Conservation (phyloP, 2,888 invertebrate genomes). For the Dasysyrphus albostriatus region DNA sequence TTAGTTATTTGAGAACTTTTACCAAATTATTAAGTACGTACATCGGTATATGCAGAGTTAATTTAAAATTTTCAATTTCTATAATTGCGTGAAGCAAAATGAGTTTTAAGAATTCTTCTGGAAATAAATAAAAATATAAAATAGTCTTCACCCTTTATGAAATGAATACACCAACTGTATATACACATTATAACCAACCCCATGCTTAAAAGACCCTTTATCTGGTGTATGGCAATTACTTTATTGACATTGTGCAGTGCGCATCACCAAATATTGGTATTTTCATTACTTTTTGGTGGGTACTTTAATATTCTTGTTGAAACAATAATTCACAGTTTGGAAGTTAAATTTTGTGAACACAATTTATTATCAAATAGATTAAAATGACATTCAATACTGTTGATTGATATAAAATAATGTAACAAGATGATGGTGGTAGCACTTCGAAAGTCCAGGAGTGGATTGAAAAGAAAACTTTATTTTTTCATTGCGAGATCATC, state of each 20-base stretch:
- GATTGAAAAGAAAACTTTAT: too few species aligned
- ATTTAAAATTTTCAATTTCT: too few species aligned
- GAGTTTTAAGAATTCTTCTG: background rate
- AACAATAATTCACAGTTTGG: background rate
- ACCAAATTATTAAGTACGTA: too few species aligned
- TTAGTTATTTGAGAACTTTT: too few species aligned
- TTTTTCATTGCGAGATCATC: too few species aligned
- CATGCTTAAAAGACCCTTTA: background rate
- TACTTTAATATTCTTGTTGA: slow-evolving; percentile 3
- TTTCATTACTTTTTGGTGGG: background rate
- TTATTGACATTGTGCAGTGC: slow-evolving; percentile 18
- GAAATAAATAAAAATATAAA: slow-evolving; percentile 3
- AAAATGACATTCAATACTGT: background rate
- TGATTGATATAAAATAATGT: background rate
- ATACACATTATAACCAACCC: background rate
- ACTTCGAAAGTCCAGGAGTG: background rate
- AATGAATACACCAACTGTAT: slow-evolving; percentile 8
- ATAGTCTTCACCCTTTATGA: background rate
- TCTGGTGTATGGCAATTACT: background rate
- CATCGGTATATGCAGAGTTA: too few species aligned
- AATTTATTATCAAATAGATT: background rate
- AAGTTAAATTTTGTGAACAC: background rate
- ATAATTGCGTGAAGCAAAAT: background rate
- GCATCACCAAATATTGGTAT: slow-evolving; percentile 9
- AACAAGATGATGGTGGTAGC: background rate